phyloP scores from a whole-genome alignment of 2,888 invertebrate genomes.

The Physocephala rufipes region DNA sequence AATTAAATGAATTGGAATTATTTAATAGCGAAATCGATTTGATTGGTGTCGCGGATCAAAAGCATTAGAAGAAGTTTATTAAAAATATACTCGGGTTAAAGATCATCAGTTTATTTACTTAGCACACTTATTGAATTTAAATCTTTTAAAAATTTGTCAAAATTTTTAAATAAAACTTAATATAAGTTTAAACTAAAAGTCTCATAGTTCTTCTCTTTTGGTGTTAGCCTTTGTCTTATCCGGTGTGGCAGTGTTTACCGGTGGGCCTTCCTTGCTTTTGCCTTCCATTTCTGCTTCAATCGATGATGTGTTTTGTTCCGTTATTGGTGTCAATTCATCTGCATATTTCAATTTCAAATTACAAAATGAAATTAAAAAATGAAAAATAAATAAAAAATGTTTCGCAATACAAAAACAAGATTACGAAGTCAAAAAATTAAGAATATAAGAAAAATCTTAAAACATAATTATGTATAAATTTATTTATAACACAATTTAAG shows the following conservation, averaged over 20 bases:
- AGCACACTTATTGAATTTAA: not conserved
- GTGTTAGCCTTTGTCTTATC: not conserved
- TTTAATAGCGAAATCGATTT: conserved; percentile 18
- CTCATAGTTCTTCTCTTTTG: conserved; percentile 27
- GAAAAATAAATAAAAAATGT: not conserved
- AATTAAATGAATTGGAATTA: conserved; percentile 41
- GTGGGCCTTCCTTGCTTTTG: not conserved
- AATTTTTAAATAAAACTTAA: conserved; percentile 1
- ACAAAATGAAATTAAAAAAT: not conserved
- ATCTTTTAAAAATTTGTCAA: not conserved
- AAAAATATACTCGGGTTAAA: not conserved
- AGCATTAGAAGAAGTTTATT: not conserved
- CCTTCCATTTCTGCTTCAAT: conserved; percentile 3
- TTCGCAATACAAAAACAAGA: conserved; percentile 9
- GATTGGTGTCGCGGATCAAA: not conserved
- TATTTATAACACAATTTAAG: conserved; percentile 61
- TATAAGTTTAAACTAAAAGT: not conserved
- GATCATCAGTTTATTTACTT: too few species aligned
- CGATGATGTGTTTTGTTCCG: not conserved
- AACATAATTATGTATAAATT: conserved; percentile 36
- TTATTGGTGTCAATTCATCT: conserved; percentile 19
- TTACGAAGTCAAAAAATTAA: conserved; percentile 13
- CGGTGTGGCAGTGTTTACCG: not conserved
- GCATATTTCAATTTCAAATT: conserved; percentile 15
- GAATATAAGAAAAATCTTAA: not conserved